Percentiles rank a stretch among this genome's conserved stretches.
phyloP scores from a whole-genome alignment of 2,113 vertebrate genomes.

The Condylura cristata region DNA sequence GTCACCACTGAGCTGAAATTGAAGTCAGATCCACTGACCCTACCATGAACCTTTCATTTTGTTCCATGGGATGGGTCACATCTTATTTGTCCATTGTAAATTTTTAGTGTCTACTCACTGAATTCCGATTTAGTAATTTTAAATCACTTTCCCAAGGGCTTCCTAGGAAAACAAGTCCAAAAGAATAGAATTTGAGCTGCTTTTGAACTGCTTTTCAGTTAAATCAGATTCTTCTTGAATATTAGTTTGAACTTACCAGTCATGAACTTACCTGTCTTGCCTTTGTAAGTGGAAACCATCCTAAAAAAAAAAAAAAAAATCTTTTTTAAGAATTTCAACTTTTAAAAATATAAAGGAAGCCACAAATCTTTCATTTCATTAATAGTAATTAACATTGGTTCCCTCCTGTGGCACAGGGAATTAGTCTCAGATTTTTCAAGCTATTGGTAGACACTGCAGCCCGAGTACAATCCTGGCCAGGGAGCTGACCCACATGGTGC shows the following conservation, averaged over 20 bases:
- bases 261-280: neutral
- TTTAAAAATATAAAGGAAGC: neutral
- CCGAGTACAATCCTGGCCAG: too few relatives aligned
- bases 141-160: slow-evolving; percentile 33
- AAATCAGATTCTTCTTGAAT: too few relatives aligned
- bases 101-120: slow-evolving; percentile 46
- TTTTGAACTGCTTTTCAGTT: too few relatives aligned
- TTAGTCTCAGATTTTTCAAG: too few relatives aligned
- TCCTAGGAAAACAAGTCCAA: slow-evolving; percentile 30
- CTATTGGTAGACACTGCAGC: too few relatives aligned
- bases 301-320: slow-evolving; percentile 8
- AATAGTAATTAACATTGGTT: neutral
- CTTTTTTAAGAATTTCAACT: neutral
- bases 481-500: too few relatives aligned
- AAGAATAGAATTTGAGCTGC: slow-evolving; percentile 12
- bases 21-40: slow-evolving; percentile 39
- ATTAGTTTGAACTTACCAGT: too few relatives aligned
- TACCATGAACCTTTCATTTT: slow-evolving; percentile 21
- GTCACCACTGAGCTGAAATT: slow-evolving; percentile 57
- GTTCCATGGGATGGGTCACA: neutral
- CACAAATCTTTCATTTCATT: neutral
- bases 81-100: slow-evolving; percentile 61
- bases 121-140: slow-evolving; percentile 59
- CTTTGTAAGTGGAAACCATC: neutral
- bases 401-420: too few relatives aligned